These are phyloP conservation scores for Xiphophorus hellerii DNA, from an alignment of 2,113 vertebrate species.

Conservation along the genomic window DNA sequence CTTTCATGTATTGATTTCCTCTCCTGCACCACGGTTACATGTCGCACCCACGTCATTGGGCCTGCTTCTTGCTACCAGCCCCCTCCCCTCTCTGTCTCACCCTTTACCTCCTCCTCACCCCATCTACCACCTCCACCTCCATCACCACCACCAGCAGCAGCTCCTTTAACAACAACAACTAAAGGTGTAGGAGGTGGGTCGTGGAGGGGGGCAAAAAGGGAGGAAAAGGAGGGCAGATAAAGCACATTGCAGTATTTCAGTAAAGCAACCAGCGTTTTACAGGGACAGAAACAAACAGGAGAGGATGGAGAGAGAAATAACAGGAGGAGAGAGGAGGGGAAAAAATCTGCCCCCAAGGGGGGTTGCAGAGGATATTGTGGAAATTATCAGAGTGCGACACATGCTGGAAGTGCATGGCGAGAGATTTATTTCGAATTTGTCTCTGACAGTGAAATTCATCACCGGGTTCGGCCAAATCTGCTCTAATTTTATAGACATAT, in stretches of 20 bases:
- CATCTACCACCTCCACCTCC: conserved; percentile 24
- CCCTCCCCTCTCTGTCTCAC: conserved; percentile 51
- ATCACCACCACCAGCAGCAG: conserved; percentile 1
- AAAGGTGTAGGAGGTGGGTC: conserved; percentile 15
- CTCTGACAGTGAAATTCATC: conserved; percentile 76
- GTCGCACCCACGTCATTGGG: conserved; percentile 81
- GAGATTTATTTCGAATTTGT: conserved; percentile 77
- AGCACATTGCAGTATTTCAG: conserved; percentile 80
- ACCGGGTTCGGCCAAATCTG: conserved; percentile 47
- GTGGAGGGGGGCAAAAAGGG: conserved; percentile 31
- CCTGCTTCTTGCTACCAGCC: conserved; percentile 55
- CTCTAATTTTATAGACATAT: conserved; percentile 57
- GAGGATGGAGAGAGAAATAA: conserved; percentile 60
- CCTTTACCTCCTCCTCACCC: conserved; percentile 33
- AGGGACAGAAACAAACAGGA: conserved; percentile 73
- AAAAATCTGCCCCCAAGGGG: conserved; percentile 64
- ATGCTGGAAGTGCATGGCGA: conserved; percentile 68
- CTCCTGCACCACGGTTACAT: conserved; percentile 80
- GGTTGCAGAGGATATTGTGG: conserved; percentile 77
- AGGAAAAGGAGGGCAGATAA: conserved; percentile 66
- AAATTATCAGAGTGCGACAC: conserved; percentile 78
- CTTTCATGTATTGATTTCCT: conserved; percentile 83
- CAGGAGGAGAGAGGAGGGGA: conserved; percentile 1
- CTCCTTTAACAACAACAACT: conserved; percentile 62
- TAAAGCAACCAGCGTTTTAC: conserved; percentile 80